Percentiles rank a stretch among this genome's conserved stretches.
phyloP scores from a whole-genome alignment of 2,888 invertebrate genomes.

The Poecilobothrus nobilitatus region DNA sequence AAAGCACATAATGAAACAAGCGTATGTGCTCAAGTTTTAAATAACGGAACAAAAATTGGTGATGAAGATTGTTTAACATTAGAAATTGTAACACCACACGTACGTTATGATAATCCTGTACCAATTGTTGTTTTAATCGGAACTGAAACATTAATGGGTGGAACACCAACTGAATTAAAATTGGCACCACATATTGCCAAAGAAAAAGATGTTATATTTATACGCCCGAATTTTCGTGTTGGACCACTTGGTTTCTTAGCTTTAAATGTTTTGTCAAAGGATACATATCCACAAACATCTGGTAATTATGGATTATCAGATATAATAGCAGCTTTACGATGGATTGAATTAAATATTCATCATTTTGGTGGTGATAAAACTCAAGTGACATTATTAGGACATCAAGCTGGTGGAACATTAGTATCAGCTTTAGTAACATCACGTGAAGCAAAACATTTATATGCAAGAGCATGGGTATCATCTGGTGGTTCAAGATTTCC shows the following conservation, averaged over 20 bases:
- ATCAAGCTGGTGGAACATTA: conserved; percentile 76
- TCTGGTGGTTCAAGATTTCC: conserved; percentile 69
- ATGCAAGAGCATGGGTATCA: conserved; percentile 70
- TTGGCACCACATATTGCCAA: conserved; percentile 70
- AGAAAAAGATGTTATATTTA: conserved; percentile 73
- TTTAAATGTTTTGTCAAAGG: conserved; percentile 57
- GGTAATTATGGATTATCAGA: conserved; percentile 84
- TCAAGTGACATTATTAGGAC: conserved; percentile 73
- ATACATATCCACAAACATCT: conserved; percentile 63
- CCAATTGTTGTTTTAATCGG: conserved; percentile 78
- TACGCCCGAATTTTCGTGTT: conserved; percentile 76
- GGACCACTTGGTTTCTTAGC: conserved; percentile 76
- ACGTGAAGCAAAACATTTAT: conserved; percentile 55
- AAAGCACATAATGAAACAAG: conserved; percentile 58
- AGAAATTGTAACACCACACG: conserved; percentile 73
- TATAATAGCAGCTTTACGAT: conserved; percentile 63
- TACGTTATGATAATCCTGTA: conserved; percentile 66
- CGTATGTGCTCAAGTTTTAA: conserved; percentile 61
- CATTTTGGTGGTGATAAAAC: conserved; percentile 75
- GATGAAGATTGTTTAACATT: conserved; percentile 74
- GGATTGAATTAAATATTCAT: conserved; percentile 73
- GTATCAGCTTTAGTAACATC: conserved; percentile 63
- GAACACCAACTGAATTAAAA: conserved; percentile 60
- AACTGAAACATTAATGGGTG: conserved; percentile 68
- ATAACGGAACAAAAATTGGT: conserved; percentile 58